Evolutionary conservation across 2,113 vertebrate species (phyloP).

Genomic region (Nicator chloris): DNA sequence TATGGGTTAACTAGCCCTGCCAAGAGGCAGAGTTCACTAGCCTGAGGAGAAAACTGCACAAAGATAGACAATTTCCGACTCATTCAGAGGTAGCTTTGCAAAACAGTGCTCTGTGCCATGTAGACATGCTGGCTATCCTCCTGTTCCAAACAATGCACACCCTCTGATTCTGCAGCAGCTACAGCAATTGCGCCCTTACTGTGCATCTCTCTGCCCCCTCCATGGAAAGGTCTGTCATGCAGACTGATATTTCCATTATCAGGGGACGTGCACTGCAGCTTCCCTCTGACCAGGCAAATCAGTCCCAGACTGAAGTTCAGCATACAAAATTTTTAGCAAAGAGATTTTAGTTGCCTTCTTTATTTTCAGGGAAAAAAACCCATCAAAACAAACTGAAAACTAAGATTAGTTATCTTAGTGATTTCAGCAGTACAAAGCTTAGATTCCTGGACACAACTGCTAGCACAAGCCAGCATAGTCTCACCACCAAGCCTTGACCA

Average conservation of each 20-base stretch:
- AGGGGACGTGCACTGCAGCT: accelerated
- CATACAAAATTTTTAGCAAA: not conserved
- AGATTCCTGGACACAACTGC: not conserved
- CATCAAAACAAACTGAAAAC: not conserved
- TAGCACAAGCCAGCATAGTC: not conserved
- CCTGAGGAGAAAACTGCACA: not conserved
- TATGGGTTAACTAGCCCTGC: not conserved
- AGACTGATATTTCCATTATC: not conserved
- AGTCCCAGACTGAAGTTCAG: not conserved
- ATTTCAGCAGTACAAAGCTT: not conserved
- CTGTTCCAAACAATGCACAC: not conserved
- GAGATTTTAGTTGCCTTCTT: not conserved
- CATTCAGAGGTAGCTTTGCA: not conserved
- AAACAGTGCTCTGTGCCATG: not conserved
- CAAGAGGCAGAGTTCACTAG: slow-evolving; percentile 28
- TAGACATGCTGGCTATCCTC: not conserved
- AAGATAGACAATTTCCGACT: slow-evolving; percentile 12
- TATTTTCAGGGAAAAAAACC: accelerated
- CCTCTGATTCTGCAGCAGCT: not conserved
- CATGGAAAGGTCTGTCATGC: not conserved
- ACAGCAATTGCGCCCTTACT: not conserved
- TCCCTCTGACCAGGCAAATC: not conserved
- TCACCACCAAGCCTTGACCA: not conserved
- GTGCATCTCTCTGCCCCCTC: not conserved
- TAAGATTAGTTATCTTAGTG: not conserved